Conservation (phyloP, 1,140 invertebrate species). For the Diachasmimorpha longicaudata region DNA sequence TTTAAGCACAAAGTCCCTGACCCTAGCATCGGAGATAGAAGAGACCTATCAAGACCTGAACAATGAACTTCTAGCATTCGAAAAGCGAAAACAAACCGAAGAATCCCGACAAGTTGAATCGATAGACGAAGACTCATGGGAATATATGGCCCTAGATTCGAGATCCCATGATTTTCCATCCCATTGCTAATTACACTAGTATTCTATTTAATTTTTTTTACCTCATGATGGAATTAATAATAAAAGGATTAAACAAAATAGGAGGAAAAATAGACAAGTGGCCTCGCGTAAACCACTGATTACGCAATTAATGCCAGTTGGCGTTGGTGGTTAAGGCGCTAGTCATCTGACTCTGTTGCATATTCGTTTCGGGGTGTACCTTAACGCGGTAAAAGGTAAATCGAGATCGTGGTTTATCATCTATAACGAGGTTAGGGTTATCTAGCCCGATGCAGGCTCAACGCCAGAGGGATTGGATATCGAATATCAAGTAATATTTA, state of each 20-base stretch:
- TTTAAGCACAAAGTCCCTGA: background rate
- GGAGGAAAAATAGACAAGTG: background rate
- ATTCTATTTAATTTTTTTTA: background rate
- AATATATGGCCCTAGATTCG: background rate
- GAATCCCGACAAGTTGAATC: background rate
- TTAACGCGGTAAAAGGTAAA: constrained; percentile 13
- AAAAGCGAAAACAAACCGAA: background rate
- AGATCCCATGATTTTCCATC: background rate
- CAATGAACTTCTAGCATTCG: background rate
- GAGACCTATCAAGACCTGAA: background rate
- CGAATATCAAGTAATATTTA: background rate
- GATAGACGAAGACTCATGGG: background rate
- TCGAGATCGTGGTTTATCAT: constrained; percentile 23
- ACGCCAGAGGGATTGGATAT: background rate
- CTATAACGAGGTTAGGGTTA: constrained; percentile 24
- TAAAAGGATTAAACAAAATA: background rate
- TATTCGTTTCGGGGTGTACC: constrained; percentile 1
- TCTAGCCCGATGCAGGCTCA: background rate
- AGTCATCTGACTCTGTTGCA: constrained; percentile 19
- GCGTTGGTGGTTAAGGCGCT: constrained; percentile 13
- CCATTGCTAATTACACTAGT: background rate
- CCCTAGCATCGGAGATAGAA: background rate
- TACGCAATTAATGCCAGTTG: constrained; percentile 10
- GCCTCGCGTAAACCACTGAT: constrained; percentile 19
- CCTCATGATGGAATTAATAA: background rate